Evolutionary conservation across 2,888 invertebrate genomes (phyloP).

Genomic region (Eristalinus aeneus): DNA sequence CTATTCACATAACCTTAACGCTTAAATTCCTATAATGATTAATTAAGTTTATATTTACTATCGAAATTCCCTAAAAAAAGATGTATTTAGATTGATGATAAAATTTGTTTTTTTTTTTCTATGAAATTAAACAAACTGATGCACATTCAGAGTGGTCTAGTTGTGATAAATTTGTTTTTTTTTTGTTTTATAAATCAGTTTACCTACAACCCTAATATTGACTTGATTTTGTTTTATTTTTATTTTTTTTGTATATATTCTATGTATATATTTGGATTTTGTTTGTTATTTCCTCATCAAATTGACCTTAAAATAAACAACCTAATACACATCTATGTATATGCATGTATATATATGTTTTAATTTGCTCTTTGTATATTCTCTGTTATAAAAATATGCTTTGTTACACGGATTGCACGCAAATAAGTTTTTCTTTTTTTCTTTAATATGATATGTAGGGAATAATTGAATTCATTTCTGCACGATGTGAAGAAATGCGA

Average conservation of each 20-base stretch:
- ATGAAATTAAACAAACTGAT: conserved; percentile 17
- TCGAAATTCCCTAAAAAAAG: conserved; percentile 47
- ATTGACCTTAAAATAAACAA: conserved; percentile 65
- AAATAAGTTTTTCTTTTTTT: conserved; percentile 37
- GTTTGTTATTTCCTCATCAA: conserved; percentile 15
- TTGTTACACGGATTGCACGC: conserved; percentile 56
- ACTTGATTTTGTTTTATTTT: conserved; percentile 16
- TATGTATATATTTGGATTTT: neutral
- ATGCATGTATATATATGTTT: conserved; percentile 11
- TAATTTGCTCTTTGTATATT: conserved; percentile 54
- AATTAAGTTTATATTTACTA: conserved; percentile 19
- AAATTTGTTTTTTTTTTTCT: conserved; percentile 18
- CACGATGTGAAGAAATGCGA: neutral
- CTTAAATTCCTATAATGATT: conserved; percentile 48
- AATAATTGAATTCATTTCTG: conserved; percentile 55
- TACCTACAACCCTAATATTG: conserved; percentile 52
- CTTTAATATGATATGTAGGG: conserved; percentile 71
- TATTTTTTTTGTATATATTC: conserved; percentile 45
- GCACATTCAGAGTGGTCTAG: conserved; percentile 31
- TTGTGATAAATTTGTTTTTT: conserved; percentile 9
- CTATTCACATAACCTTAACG: conserved; percentile 59
- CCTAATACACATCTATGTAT: conserved; percentile 44
- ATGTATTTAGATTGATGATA: conserved; percentile 5
- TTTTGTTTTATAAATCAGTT: conserved; percentile 14
- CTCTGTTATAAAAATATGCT: conserved; percentile 62